These are phyloP conservation scores for Semnornis frantzii DNA, from an alignment of 2,113 vertebrate genomes.

Conservation along the genomic window DNA sequence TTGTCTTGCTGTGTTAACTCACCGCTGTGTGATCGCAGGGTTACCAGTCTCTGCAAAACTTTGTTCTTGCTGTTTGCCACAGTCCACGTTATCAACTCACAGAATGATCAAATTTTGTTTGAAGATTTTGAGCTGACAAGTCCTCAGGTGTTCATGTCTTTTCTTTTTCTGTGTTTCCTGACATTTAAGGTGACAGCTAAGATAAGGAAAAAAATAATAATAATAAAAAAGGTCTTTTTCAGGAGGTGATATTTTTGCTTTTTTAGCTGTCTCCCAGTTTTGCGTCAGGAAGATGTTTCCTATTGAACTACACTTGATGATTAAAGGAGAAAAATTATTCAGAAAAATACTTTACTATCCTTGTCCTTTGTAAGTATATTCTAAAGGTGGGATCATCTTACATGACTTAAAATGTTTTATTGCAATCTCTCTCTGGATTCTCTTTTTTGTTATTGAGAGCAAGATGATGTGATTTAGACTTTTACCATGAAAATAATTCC, in stretches of 20 bases:
- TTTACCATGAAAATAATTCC: background rate
- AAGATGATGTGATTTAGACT: background rate
- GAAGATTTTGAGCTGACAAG: constrained; percentile 18
- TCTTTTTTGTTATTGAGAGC: background rate
- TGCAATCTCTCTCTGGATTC: background rate
- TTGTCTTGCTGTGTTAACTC: background rate
- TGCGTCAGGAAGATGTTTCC: background rate
- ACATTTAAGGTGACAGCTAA: background rate
- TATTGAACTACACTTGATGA: background rate
- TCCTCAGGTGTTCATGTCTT: background rate
- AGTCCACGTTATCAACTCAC: constrained; percentile 25
- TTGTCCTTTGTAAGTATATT: background rate
- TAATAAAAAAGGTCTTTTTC: background rate
- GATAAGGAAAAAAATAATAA: background rate
- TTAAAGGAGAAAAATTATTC: background rate
- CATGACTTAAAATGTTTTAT: background rate
- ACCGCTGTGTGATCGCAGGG: background rate
- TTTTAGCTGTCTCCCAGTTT: background rate
- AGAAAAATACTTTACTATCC: background rate
- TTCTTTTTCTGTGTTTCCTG: background rate
- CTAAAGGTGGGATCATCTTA: background rate
- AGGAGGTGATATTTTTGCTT: background rate
- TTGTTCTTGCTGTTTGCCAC: constrained; percentile 7
- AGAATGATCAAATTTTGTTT: constrained; percentile 9
- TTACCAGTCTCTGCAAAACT: background rate